A percentile compares a stretch with the other conserved stretches of the same genome.
phyloP scores from a whole-genome alignment of 2,888 invertebrate genomes.

The Pilophorus perplexus region DNA sequence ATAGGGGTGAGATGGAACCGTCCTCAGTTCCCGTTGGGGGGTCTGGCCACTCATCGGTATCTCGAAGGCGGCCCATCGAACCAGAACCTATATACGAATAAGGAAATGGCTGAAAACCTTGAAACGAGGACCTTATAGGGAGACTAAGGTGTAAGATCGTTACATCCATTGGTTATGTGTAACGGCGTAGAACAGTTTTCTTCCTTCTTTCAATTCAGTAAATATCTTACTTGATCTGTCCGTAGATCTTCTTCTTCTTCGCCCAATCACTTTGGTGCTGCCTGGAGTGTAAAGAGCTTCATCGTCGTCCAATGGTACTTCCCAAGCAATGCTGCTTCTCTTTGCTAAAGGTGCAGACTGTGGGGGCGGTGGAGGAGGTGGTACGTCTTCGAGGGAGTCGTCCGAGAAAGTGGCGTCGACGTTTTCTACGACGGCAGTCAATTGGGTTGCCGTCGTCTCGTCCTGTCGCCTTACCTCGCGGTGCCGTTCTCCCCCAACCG shows the following conservation, averaged over 20 bases:
- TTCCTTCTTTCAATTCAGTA: neutral
- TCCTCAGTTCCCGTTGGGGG: constrained; percentile 68
- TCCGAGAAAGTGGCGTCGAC: constrained; percentile 64
- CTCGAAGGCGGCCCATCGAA: constrained; percentile 67
- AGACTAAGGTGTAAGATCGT: no score
- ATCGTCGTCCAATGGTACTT: constrained; percentile 73
- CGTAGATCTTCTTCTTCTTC: constrained; percentile 55
- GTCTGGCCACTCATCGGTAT: constrained; percentile 74
- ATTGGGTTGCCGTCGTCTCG: constrained; percentile 50
- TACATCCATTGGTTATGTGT: no score
- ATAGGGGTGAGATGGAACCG: constrained; percentile 64
- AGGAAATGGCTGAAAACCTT: no score
- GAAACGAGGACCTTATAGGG: no score
- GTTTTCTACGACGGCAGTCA: constrained; percentile 48
- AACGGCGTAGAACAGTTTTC: no score
- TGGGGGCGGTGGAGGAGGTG: constrained; percentile 65
- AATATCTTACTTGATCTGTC: constrained; percentile 55
- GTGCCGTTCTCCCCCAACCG: constrained; percentile 38
- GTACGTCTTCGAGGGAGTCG: constrained; percentile 75
- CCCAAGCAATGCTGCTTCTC: constrained; percentile 82
- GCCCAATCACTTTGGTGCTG: constrained; percentile 62
- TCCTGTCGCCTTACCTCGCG: constrained; percentile 50
- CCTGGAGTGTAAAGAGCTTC: constrained; percentile 67
- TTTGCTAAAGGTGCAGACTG: constrained; percentile 64
- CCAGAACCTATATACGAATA: constrained; percentile 65